These are phyloP conservation scores for Phataginus tricuspis DNA, from an alignment of 2,797 vertebrate species.

Conservation along the genomic window DNA sequence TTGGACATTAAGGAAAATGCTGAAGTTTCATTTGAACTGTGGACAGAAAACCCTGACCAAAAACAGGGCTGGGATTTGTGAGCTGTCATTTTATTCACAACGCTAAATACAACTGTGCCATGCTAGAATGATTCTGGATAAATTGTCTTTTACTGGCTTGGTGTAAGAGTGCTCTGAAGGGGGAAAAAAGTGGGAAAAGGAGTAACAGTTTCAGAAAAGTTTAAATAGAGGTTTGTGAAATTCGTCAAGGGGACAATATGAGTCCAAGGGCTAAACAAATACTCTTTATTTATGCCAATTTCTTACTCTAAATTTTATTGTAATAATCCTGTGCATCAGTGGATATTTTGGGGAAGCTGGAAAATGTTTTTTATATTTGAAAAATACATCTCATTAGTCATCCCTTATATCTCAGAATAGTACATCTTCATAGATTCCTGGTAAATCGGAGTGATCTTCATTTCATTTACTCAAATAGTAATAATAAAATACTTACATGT, in stretches of 20 bases:
- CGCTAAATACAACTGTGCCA: conserved; percentile 44
- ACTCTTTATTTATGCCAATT: not conserved
- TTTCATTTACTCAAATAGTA: not conserved
- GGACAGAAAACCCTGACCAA: conserved; percentile 43
- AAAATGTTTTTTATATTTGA: not conserved
- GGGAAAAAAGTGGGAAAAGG: not conserved
- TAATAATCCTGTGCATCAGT: not conserved
- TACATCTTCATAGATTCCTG: not conserved
- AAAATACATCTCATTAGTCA: not conserved
- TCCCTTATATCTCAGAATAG: not conserved
- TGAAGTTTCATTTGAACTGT: conserved; percentile 67
- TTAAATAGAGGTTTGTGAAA: conserved; percentile 39
- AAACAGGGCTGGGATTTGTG: conserved; percentile 38
- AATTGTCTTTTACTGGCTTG: conserved; percentile 59
- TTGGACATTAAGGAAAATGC: conserved; percentile 67
- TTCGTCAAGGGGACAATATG: not conserved
- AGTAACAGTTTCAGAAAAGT: conserved; percentile 31
- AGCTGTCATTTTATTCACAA: conserved; percentile 48
- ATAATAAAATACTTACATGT: not conserved
- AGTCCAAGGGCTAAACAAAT: not conserved
- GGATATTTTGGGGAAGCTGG: not conserved
- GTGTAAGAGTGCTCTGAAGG: not conserved
- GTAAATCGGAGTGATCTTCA: not conserved
- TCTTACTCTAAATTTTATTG: not conserved
- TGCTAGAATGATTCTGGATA: conserved; percentile 51